phyloP scores from a whole-genome alignment of 1,140 invertebrate genomes.

The Drosophila oshimai region DNA sequence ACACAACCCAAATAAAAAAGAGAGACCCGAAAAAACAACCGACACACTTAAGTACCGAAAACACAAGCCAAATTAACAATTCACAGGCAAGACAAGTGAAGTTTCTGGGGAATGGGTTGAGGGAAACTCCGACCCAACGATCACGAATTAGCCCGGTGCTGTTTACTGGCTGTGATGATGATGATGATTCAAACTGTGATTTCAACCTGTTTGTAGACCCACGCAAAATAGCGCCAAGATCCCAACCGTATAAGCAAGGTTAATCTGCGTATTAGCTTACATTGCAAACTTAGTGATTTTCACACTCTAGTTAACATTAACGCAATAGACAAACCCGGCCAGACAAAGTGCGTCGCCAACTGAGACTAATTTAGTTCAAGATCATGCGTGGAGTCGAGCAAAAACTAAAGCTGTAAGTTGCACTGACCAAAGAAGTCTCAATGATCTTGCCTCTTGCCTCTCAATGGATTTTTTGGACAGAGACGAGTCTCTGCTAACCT shows the following conservation, averaged over 20 bases:
- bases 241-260: conserved; percentile 41
- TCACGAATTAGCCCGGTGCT: conserved; percentile 16
- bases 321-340: conserved; percentile 15
- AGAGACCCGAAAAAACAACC: conserved; percentile 6
- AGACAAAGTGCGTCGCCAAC: conserved; percentile 32
- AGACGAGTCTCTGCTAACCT: conserved; percentile 26
- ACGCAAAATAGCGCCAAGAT: conserved; percentile 38
- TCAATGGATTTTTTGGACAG: conserved; percentile 15
- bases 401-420: conserved; percentile 22
- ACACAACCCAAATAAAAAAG: conserved; percentile 26
- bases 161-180: conserved; percentile 7
- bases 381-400: conserved; percentile 41
- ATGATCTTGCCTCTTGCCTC: not conserved
- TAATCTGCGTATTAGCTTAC: conserved; percentile 55
- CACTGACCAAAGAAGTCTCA: conserved; percentile 40
- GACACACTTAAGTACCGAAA: conserved; percentile 23
- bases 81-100: conserved; percentile 13
- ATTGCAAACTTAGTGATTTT: conserved; percentile 60
- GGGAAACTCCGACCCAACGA: conserved; percentile 31
- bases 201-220: conserved; percentile 54
- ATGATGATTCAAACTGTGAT: conserved; percentile 11
- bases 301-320: conserved; percentile 68
- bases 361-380: conserved; percentile 59
- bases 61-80: conserved; percentile 26
- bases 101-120: not conserved